Base-by-base conservation (phyloP, 1,140 invertebrate species). In the Heliconius hermathena region DNA sequence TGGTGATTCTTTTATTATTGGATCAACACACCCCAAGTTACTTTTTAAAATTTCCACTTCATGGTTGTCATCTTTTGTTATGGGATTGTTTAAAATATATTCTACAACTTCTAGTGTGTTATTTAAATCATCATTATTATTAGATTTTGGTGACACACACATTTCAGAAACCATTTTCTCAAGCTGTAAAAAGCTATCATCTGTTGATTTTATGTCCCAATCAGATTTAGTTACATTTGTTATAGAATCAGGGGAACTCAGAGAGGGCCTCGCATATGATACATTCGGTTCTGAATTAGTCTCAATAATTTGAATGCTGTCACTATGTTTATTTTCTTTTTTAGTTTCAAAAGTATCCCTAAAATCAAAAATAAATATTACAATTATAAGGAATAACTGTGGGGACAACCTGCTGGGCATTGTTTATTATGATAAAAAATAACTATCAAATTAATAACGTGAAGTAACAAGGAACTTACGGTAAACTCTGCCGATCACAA, bases 111-210 rank as follows among this genome's bases (percentile, higher is more conserved):
- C 86, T 52, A 87, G 76, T 74, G 90, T 91, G 76, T 89, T 90
- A 76, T 90, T 84, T 33, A 87, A 80, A 74, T 85, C 74, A 33
- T 81, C 77, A 72, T 81, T 78, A 11, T 81, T 78, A 71, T 81
- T 76, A 11, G 73, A 81, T 49, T 54, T 77, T 22, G 83, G 74
- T 70, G 86, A 83, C 26, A 81, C 70, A 83, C 84, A 87, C 33
- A 84, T 49, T 60, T 90, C 82, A n/a, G 84, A 73, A 3, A 92
- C 83, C 66, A 88, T 84, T 79, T 86, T 83, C 81, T 92, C 90
- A 33, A 90, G 80, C 83, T 84, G 82, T 54, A 92, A 60, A 81
- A 90, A 92, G 80, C 88, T 92, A 57, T 89, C 87, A 81, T 88
- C 83, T 33, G n/a, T 57, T 16, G 76, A 76, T 79, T 83, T 81